Conservation (phyloP, 2,797 vertebrate genomes). For the Dryobates pubescens region DNA sequence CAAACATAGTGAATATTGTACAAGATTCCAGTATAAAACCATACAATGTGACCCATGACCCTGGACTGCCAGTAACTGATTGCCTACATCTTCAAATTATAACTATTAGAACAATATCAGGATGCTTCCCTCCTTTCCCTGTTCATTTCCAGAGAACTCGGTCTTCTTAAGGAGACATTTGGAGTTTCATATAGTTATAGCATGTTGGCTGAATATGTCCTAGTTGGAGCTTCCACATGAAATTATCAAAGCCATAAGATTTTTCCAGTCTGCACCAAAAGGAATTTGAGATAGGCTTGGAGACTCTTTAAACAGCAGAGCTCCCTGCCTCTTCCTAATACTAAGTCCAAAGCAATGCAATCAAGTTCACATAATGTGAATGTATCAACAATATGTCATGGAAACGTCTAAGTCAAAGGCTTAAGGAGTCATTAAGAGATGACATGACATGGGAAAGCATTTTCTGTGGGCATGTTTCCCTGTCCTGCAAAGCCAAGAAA, state of each 20-base stretch:
- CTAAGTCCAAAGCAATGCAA: background rate
- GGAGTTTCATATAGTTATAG: background rate
- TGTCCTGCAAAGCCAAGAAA: background rate
- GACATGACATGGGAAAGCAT: background rate
- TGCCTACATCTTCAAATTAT: background rate
- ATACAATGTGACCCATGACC: background rate
- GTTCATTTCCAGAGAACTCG: background rate
- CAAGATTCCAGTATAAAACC: background rate
- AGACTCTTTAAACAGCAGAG: background rate
- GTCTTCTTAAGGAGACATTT: fast-evolving
- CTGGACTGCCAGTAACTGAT: background rate
- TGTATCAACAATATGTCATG: background rate
- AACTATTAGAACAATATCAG: background rate
- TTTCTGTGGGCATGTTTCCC: background rate
- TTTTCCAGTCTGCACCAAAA: background rate
- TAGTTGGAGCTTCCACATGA: background rate
- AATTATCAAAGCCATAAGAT: background rate
- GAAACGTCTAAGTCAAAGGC: background rate
- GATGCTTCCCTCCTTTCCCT: background rate
- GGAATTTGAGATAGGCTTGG: background rate
- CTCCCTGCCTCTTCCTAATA: background rate
- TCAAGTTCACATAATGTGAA: background rate
- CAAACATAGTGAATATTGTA: background rate
- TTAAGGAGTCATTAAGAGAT: background rate
- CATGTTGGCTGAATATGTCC: background rate